Conservation (phyloP, 2,113 vertebrate genomes). For the Falcunculus frontatus region DNA sequence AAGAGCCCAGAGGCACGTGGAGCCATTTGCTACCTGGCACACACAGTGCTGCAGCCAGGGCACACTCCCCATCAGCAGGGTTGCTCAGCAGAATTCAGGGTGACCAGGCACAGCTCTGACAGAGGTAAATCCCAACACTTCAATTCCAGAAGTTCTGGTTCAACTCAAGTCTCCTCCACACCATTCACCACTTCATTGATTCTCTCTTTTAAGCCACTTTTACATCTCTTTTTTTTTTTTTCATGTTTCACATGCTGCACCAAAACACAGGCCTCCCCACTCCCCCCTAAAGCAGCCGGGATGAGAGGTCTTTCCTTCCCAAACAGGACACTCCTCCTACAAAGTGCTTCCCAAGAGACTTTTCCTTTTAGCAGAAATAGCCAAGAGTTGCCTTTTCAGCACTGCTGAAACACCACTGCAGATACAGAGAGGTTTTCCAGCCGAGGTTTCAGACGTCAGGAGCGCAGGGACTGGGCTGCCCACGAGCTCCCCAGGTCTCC, state of each 20-base stretch:
- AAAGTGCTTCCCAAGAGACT: not conserved
- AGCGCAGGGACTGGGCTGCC: not conserved
- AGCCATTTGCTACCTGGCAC: not conserved
- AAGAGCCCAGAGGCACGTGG: not conserved
- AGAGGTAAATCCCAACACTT: not conserved
- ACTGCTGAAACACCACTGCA: not conserved
- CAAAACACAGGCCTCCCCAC: not conserved
- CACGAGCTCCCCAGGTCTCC: not conserved
- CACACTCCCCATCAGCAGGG: not conserved
- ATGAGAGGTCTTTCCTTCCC: not conserved
- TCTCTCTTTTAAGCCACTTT: not conserved
- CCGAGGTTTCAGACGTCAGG: not conserved
- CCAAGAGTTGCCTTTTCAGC: not conserved
- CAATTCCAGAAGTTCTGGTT: not conserved
- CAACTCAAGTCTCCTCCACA: not conserved
- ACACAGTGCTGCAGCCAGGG: not conserved
- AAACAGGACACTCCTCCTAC: not conserved
- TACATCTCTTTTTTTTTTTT: not conserved
- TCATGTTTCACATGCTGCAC: not conserved
- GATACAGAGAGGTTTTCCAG: not conserved
- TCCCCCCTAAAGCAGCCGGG: not conserved
- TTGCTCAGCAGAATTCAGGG: constrained; percentile 20
- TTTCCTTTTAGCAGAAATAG: constrained; percentile 1
- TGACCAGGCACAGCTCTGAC: not conserved
- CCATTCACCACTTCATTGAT: not conserved